These are phyloP conservation scores for Trissolcus japonicus DNA, from an alignment of 2,888 invertebrate genomes.

Conservation along the genomic window DNA sequence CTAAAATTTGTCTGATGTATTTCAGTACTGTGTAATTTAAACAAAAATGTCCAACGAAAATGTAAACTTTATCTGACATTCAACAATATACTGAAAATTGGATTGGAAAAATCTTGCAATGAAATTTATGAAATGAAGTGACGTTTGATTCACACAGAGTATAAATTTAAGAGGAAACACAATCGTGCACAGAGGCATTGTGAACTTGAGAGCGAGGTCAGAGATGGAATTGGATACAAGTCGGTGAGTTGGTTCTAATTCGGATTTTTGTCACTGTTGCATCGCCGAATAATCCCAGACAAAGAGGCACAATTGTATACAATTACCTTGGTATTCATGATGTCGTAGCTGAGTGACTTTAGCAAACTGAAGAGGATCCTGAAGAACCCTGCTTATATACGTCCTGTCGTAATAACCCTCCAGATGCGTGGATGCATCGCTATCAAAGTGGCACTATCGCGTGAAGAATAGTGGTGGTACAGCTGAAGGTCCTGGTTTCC, in stretches of 20 bases:
- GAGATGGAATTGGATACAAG: constrained; percentile 3
- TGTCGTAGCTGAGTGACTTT: constrained; percentile 67
- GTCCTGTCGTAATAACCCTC: constrained; percentile 63
- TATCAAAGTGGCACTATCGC: constrained; percentile 49
- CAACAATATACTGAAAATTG: no score
- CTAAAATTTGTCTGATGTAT: no score
- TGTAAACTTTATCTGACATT: no score
- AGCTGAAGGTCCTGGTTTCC: constrained; percentile 35
- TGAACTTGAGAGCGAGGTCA: not conserved
- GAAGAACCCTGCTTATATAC: constrained; percentile 71
- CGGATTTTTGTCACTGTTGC: constrained; percentile 12
- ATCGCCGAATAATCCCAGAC: constrained; percentile 17
- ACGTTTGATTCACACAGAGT: no score
- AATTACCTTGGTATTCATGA: constrained; percentile 72
- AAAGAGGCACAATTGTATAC: constrained; percentile 39
- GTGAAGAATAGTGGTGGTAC: constrained; percentile 59
- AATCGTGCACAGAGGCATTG: not conserved
- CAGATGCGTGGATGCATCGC: constrained; percentile 51
- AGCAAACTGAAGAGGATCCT: constrained; percentile 68
- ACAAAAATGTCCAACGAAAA: no score
- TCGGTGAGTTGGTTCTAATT: constrained; percentile 6
- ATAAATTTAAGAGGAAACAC: no score
- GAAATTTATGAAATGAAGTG: no score
- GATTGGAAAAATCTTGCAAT: no score
- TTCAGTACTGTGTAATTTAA: no score